These are phyloP conservation scores for Gerris lacustris DNA, from an alignment of 2,888 invertebrate genomes.

Conservation along the genomic window DNA sequence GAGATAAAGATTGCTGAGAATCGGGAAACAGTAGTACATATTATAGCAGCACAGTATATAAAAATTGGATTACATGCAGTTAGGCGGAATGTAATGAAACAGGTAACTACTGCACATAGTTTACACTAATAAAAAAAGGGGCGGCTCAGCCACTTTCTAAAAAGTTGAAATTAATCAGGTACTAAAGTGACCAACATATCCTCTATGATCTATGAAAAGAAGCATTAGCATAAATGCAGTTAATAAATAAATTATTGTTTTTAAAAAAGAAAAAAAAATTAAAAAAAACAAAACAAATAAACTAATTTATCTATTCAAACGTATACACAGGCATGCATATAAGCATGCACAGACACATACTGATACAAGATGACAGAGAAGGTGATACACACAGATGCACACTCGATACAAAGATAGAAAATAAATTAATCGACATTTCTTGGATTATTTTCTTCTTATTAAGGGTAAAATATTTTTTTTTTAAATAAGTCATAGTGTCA, in stretches of 20 bases:
- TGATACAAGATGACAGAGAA: neutral
- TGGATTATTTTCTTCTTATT: too few species aligned
- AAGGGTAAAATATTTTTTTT: too few species aligned
- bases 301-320: neutral
- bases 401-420: too few species aligned
- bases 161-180: constrained; percentile 5
- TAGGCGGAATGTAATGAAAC: constrained; percentile 3
- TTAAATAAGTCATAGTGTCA: too few species aligned
- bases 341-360: neutral
- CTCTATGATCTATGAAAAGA: constrained; percentile 1
- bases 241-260: neutral
- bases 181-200: neutral
- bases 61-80: constrained; percentile 1
- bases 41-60: neutral
- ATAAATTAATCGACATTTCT: too few species aligned
- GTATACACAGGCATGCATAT: neutral
- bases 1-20: neutral
- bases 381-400: too few species aligned
- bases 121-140: neutral
- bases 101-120: neutral
- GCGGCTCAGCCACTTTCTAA: neutral
- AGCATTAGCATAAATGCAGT: constrained; percentile 3
- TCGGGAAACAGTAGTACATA: neutral
- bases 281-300: neutral
- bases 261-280: neutral